Percentiles rank a stretch among this genome's conserved stretches.
Conservation (phyloP, 1,140 invertebrate species). For the Dendrolimus punctatus region DNA sequence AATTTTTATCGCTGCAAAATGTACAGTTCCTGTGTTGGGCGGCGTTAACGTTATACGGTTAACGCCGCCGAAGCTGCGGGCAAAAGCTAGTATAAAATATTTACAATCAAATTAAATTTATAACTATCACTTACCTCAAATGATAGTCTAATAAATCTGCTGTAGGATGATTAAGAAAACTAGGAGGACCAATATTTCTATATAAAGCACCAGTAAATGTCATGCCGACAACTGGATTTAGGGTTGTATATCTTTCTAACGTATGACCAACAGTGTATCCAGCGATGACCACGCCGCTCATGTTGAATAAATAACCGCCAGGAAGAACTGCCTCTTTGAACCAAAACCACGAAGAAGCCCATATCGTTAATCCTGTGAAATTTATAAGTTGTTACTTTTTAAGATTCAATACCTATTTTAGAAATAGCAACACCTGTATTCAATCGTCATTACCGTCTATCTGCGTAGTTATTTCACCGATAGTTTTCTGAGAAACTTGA, state of each 20-base stretch:
- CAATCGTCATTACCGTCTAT: too few species aligned
- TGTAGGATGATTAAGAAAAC: slow-evolving; percentile 75
- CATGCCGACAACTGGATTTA: slow-evolving; percentile 91
- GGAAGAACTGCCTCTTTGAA: slow-evolving; percentile 79
- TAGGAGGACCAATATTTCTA: slow-evolving; percentile 79
- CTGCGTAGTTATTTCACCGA: too few species aligned
- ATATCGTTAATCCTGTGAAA: slow-evolving; percentile 75
- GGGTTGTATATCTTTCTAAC: slow-evolving; percentile 76
- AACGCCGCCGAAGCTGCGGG: too few species aligned
- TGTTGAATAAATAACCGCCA: slow-evolving; percentile 83
- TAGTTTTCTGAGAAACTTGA: too few species aligned
- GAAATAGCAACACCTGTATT: too few species aligned
- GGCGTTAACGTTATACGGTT: too few species aligned
- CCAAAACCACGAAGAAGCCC: slow-evolving; percentile 81
- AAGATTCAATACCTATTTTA: too few species aligned
- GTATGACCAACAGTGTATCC: slow-evolving; percentile 87
- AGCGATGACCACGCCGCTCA: slow-evolving; percentile 79
- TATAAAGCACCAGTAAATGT: slow-evolving; percentile 83
- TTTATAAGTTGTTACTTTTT: background rate
- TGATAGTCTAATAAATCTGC: slow-evolving; percentile 76
- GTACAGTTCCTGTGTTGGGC: too few species aligned
- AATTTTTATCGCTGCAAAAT: too few species aligned
- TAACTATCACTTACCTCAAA: slow-evolving; percentile 39
- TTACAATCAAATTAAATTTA: background rate
- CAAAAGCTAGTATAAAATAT: too few species aligned